A percentile compares a stretch with the other conserved stretches of the same genome.
Conservation (phyloP, 2,797 vertebrate species). For the Hyperoplus immaculatus region DNA sequence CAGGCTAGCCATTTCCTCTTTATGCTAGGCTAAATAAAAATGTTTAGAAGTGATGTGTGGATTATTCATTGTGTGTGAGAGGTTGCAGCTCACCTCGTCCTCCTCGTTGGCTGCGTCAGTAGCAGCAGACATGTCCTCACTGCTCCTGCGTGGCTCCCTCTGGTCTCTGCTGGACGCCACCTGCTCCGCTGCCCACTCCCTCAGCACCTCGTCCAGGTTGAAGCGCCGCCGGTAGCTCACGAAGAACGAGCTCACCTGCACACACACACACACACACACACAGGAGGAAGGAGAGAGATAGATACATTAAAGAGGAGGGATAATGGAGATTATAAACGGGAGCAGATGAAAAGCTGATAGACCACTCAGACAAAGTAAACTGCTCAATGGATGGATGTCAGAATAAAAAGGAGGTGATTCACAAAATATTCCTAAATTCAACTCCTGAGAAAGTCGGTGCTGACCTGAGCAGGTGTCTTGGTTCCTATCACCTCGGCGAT, state of each 20-base stretch:
- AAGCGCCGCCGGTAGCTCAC: slow-evolving; percentile 93
- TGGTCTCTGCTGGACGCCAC: slow-evolving; percentile 80
- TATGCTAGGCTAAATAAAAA: no score
- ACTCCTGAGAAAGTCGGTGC: slow-evolving; percentile 74
- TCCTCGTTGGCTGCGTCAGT: slow-evolving; percentile 69
- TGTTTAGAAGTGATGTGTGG: no score
- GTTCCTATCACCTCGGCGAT: slow-evolving; percentile 93
- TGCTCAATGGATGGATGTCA: slow-evolving; percentile 11
- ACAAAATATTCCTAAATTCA: background rate
- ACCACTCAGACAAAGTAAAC: slow-evolving; percentile 20
- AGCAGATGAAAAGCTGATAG: slow-evolving; percentile 42
- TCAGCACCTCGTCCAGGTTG: slow-evolving; percentile 93
- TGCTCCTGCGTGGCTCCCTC: slow-evolving; percentile 72
- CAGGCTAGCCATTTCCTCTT: no score
- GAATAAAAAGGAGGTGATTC: background rate
- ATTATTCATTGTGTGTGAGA: no score
- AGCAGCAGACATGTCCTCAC: slow-evolving; percentile 79
- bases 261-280: background rate
- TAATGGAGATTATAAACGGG: slow-evolving; percentile 33
- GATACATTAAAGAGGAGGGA: slow-evolving; percentile 26
- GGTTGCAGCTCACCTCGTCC: slow-evolving; percentile 75
- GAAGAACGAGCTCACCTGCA: slow-evolving; percentile 92
- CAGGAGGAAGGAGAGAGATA: background rate
- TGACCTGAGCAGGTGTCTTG: slow-evolving; percentile 92
- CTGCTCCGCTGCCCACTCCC: slow-evolving; percentile 94